Evolutionary conservation across 2,113 vertebrate species (phyloP), one percentile per base, ranked within the genome.

Genomic region (Junco hyemalis): DNA sequence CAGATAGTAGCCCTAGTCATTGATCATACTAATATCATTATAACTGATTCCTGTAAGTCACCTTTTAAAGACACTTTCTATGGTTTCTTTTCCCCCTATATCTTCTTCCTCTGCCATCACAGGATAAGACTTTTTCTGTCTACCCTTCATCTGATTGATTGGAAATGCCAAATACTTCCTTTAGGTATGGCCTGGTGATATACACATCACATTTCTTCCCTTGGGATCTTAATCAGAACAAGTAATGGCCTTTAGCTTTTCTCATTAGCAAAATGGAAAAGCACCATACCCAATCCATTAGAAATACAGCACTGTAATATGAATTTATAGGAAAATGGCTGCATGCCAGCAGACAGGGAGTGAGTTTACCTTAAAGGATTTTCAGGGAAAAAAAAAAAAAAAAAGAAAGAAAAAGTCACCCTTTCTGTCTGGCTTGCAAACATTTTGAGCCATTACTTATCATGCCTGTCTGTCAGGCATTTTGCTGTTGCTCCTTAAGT

Each of bases 251-350:
- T 98, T 99, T 98, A 97, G 97, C 97, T 99, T 97, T 98, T 98
- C 97, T 99, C 98, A 98, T 98, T 98, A 98, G 98, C 95, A 95
- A 97, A 97, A 98, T 98, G 96, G 97, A 98, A 98, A 98, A 97
- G 94, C 96, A 97, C 97, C 97, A 93, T 98, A 97, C 95, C 98
- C 96, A 97, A 98, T 98, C 98, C 98, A 98, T 98, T 98, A 97
- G 98, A 97, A 94, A 97, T 96, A 92, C 95, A 96, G 96, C 96
- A 76, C 95, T 97, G 97, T 98, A 98, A 97, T 97, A 97, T 97
- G 96, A 98, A 96, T 97, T 97, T 97, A 96, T 95, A 97, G 93
- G 97, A 97, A 94, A 95, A 96, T 97, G 97, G 96, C 96, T 96
- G 71, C 14, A 25, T 92, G 97, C 97, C 98, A 98, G 97, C 72